Evolutionary conservation across 1,140 invertebrate species (phyloP), one percentile per base, ranked within the genome.

Genomic region (Calliopsis andreniformis): DNA sequence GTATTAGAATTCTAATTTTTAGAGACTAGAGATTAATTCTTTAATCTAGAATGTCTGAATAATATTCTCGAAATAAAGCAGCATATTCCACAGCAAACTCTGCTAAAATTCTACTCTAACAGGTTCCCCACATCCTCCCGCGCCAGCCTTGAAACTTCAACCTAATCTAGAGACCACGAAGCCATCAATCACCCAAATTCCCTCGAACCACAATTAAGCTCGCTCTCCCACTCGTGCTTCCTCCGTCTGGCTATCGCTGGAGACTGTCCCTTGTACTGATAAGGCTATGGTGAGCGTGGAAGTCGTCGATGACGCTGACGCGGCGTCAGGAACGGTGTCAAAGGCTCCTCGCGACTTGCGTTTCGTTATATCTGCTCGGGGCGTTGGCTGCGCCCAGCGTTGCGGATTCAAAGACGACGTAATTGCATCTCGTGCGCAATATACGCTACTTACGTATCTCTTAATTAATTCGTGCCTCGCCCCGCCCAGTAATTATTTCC

Each of bases 391-490:
- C 53, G 49, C 59, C 82, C 35, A 39, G 10, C 35, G 35, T 39
- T n/a, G 30, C 45, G 51, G 69, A 68, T 78, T 86, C 84, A 83
- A 87, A 87, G 85, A 84, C 70, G 75, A 51, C 67, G 79, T 86
- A 87, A 87, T 87, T 86, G 72, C 84, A 64, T 80, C 80, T 80
- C 77, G 53, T 70, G 82, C 82, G 84, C 79, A 63, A 84, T 84
- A 76, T 80, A 72, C 64, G 82, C 78, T 83, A 85, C 85, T 86
- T 86, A 83, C 72, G 78, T 83, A 79, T 86, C 79, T 86, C 85
- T 86, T 86, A 87, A 87, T 87, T 87, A 87, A 82, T 84, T 86
- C 82, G 73, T 70, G 77, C 70, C 76, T 69, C 81, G 81, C 58
- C 59, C 82, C 75, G 59, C 72, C 51, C 71, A 59, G 72, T 79